Conservation (phyloP, 2,797 vertebrate genomes). For the Lepus oiostolus region DNA sequence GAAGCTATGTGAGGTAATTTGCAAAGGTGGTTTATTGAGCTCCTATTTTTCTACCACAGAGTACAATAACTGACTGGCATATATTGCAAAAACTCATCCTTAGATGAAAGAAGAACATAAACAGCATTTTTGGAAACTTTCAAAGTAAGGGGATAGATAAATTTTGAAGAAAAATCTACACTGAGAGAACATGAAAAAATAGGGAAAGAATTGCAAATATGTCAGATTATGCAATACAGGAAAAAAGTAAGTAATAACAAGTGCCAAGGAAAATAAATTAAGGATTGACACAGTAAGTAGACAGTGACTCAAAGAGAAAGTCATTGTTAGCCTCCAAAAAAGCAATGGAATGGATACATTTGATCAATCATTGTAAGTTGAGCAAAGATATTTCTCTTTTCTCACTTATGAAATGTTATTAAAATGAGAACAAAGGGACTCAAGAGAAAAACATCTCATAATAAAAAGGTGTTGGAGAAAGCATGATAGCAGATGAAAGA, state of each 20-base stretch:
- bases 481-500: not conserved
- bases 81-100: not conserved
- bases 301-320: not conserved
- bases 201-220: not conserved
- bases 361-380: not conserved
- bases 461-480: not conserved
- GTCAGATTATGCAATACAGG: not conserved
- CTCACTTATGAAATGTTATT: not conserved
- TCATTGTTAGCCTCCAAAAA: not conserved
- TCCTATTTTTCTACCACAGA: not conserved
- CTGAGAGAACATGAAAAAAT: not conserved
- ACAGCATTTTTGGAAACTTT: not conserved
- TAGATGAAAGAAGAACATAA: not conserved
- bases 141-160: not conserved
- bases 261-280: not conserved
- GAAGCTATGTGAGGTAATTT: not conserved
- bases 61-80: not conserved
- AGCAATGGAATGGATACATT: not conserved
- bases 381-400: constrained; percentile 21
- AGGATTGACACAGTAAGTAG: not conserved
- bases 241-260: not conserved
- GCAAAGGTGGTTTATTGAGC: not conserved
- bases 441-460: not conserved
- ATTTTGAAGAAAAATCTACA: not conserved
- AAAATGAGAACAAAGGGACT: not conserved